phyloP scores from a whole-genome alignment of 2,888 invertebrate species.

The Xylophagus ater region DNA sequence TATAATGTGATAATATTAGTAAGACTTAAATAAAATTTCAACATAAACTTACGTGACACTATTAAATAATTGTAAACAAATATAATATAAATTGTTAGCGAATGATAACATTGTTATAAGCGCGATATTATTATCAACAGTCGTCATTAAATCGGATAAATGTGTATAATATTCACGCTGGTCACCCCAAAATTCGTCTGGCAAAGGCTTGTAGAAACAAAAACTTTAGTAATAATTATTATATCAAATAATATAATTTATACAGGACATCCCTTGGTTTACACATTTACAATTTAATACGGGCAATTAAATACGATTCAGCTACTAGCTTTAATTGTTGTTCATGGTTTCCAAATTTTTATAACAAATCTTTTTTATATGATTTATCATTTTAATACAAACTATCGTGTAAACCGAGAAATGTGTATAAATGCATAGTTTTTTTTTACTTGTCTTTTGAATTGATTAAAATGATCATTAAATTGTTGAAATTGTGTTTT shows the following conservation, averaged over 20 bases:
- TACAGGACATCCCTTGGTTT: too few relatives aligned
- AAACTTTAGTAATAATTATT: neutral
- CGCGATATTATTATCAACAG: constrained; percentile 47
- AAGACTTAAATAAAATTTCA: neutral
- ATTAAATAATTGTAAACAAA: constrained; percentile 55
- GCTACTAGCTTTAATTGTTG: neutral
- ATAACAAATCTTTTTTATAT: too few relatives aligned
- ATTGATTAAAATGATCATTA: constrained; percentile 30
- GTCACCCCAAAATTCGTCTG: constrained; percentile 51
- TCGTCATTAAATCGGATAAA: constrained; percentile 46
- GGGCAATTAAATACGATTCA: neutral
- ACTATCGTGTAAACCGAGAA: too few relatives aligned
- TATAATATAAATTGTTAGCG: constrained; percentile 55
- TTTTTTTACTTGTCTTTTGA: constrained; percentile 17
- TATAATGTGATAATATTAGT: neutral
- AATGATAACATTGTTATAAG: constrained; percentile 51
- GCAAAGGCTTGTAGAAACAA: constrained; percentile 40
- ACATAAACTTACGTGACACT: constrained; percentile 48
- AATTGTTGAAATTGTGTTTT: constrained; percentile 49
- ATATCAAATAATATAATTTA: neutral
- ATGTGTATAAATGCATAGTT: too few relatives aligned
- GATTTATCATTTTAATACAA: too few relatives aligned
- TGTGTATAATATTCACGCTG: constrained; percentile 51
- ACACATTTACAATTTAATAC: too few relatives aligned
- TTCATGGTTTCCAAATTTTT: neutral